These are phyloP conservation scores for Mesitornis unicolor DNA, from an alignment of 2,113 vertebrate species.

Conservation along the genomic window DNA sequence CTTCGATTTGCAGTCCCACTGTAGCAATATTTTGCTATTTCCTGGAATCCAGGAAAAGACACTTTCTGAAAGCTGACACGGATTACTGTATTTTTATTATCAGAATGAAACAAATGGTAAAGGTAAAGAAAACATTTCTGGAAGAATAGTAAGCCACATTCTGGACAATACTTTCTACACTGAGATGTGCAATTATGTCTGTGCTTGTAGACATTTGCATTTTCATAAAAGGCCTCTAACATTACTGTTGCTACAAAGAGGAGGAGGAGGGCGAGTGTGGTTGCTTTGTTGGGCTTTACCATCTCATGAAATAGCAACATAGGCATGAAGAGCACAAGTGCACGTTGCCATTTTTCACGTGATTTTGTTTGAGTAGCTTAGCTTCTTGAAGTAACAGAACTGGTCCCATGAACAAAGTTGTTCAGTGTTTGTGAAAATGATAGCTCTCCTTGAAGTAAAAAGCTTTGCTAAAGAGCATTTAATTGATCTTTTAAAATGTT, in stretches of 20 bases:
- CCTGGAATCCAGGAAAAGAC: neutral
- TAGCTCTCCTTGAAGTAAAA: neutral
- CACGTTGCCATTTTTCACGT: neutral
- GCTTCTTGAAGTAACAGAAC: neutral
- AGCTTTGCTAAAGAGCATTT: neutral
- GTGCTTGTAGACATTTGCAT: neutral
- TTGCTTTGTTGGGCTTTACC: neutral
- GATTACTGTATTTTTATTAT: neutral
- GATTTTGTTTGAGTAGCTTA: neutral
- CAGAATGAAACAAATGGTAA: neutral
- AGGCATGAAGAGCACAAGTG: neutral
- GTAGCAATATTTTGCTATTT: neutral
- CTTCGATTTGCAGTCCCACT: neutral
- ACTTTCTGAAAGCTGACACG: neutral
- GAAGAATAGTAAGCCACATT: neutral
- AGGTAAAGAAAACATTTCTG: neutral
- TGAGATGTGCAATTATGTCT: fast-evolving
- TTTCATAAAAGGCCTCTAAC: neutral
- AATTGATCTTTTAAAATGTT: neutral
- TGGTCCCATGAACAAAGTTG: neutral
- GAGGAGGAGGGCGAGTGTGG: neutral
- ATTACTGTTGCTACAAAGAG: neutral
- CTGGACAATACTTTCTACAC: neutral
- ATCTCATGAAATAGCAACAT: neutral
- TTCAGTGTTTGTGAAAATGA: neutral